These are phyloP conservation scores for Scophthalmus maximus DNA, from an alignment of 2,113 vertebrate species.

Conservation along the genomic window DNA sequence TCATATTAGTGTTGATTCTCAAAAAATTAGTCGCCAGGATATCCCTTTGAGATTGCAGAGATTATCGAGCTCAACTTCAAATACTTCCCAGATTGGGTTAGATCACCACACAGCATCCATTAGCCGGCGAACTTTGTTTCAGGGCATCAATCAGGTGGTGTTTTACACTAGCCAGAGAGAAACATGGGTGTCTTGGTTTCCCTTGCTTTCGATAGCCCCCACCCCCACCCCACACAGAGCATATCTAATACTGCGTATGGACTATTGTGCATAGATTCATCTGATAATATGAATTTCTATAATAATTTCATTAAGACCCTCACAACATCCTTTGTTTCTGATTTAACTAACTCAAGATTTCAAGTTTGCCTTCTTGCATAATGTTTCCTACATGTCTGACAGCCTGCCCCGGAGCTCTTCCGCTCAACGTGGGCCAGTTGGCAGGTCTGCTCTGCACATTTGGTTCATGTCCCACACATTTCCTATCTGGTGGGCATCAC, in stretches of 20 bases:
- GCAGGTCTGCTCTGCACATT: constrained; percentile 88
- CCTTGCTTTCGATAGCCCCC: constrained; percentile 37
- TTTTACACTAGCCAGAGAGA: constrained; percentile 54
- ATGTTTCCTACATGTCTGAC: constrained; percentile 78
- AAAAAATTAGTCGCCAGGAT: constrained; percentile 84
- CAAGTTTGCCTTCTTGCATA: constrained; percentile 63
- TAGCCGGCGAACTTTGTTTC: constrained; percentile 64
- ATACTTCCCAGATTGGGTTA: constrained; percentile 78
- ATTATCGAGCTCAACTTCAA: constrained; percentile 80
- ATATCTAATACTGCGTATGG: constrained; percentile 17
- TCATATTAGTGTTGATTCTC: constrained; percentile 82
- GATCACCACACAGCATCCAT: constrained; percentile 65
- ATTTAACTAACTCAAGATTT: constrained; percentile 69
- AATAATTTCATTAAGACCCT: constrained; percentile 63
- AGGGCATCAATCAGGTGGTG: constrained; percentile 63
- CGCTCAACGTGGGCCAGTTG: constrained; percentile 85
- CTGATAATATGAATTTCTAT: constrained; percentile 63
- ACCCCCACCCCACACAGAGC: constrained; percentile 4
- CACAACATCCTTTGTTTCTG: constrained; percentile 55
- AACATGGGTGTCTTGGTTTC: constrained; percentile 43
- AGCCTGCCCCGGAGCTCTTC: constrained; percentile 83
- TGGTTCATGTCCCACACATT: constrained; percentile 88
- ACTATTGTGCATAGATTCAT: constrained; percentile 58
- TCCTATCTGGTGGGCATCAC: constrained; percentile 87
- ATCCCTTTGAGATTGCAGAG: constrained; percentile 81